phyloP scores from a whole-genome alignment of 2,797 vertebrate species.

The Liasis olivaceus region DNA sequence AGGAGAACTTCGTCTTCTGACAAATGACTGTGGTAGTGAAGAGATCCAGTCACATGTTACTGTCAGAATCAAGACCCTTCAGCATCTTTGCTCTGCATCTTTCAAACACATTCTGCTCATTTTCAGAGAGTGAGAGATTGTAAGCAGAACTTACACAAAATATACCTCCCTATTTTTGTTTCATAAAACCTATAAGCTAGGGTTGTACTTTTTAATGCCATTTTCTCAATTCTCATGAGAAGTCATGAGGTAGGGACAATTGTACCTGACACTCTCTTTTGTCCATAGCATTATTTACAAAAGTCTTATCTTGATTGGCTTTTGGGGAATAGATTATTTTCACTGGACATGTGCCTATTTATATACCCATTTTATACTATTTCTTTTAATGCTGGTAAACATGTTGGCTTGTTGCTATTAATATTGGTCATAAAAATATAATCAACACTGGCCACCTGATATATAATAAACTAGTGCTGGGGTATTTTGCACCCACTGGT shows the following conservation, averaged over 20 bases:
- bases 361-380: background rate
- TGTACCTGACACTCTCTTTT: background rate
- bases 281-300: slow-evolving; percentile 34
- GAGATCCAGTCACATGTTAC: background rate
- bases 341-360: background rate
- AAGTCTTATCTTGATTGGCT: slow-evolving; percentile 19
- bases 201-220: slow-evolving; percentile 35
- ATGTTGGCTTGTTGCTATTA: slow-evolving; percentile 15
- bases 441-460: background rate
- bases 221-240: slow-evolving; percentile 16
- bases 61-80: background rate
- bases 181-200: background rate
- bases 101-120: no score
- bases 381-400: slow-evolving; percentile 22
- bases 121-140: no score
- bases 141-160: background rate
- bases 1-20: background rate
- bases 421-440: slow-evolving; percentile 30
- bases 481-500: background rate
- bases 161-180: background rate
- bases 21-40: background rate
- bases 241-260: slow-evolving; percentile 9
- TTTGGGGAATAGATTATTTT: slow-evolving; percentile 12
- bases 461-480: slow-evolving; percentile 37
- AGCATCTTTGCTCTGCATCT: no score